A percentile compares a stretch with the other conserved stretches of the same genome.
phyloP scores from a whole-genome alignment of 2,797 vertebrate species.

The Chiroxiphia lanceolata region DNA sequence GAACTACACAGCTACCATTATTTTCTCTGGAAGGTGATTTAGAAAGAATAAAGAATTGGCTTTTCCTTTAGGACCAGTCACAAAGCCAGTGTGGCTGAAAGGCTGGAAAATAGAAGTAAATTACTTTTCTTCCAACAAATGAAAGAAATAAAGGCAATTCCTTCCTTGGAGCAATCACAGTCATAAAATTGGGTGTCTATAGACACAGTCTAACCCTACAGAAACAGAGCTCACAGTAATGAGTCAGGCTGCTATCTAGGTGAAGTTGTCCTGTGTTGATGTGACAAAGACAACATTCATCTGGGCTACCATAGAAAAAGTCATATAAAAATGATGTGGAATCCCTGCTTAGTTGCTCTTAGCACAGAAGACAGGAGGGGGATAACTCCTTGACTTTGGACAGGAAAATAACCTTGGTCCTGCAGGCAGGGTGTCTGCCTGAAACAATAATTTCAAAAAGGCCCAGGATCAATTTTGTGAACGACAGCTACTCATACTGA shows the following conservation, averaged over 20 bases:
- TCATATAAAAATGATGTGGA: not conserved
- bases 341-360: not conserved
- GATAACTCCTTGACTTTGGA: not conserved
- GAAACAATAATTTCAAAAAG: not conserved
- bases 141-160: conserved; percentile 15
- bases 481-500: not conserved
- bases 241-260: not conserved
- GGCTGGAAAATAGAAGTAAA: conserved; percentile 6
- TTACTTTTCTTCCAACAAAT: conserved; percentile 33
- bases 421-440: not conserved
- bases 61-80: conserved; percentile 3
- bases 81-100: not conserved
- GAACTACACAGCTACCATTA: not conserved
- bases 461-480: not conserved
- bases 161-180: conserved; percentile 12
- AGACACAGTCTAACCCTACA: not conserved
- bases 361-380: not conserved
- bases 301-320: not conserved
- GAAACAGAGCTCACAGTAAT: not conserved
- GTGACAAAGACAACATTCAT: not conserved
- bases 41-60: not conserved
- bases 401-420: not conserved
- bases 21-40: not conserved
- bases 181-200: not conserved
- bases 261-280: not conserved